Evolutionary conservation across 1,140 invertebrate genomes (phyloP), one percentile per base, ranked within the genome.

Genomic region (Pristionchus pacificus): DNA sequence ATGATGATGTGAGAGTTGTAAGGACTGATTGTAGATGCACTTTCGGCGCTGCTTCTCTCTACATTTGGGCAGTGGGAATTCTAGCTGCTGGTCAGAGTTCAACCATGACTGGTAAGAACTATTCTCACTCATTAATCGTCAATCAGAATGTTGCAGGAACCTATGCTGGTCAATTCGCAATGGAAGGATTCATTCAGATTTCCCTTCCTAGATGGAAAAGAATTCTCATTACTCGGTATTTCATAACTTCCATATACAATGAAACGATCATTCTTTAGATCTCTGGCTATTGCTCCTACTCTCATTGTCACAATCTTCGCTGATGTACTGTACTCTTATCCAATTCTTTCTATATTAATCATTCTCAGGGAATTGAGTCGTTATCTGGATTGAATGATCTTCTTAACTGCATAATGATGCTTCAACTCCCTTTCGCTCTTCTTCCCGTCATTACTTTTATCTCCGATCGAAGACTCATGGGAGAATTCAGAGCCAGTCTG

Each of bases 1-100:
- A n/a, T n/a, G n/a, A n/a, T n/a, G n/a, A n/a, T n/a, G n/a, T n/a
- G n/a, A n/a, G n/a, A n/a, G n/a, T n/a, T n/a, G n/a, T n/a, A n/a
- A n/a, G n/a, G n/a, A n/a, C n/a, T n/a, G n/a, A n/a, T n/a, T n/a
- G n/a, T n/a, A 27, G 92, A 19, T 93, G 92, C 83, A 86, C 89
- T 67, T 94, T 91, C 85, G 92, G 92, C 2, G 80, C 88, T 0
- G 87, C 87, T 0, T 91, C 91, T 2, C 90, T 93, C 88, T 91
- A 92, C 78, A 91, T 95, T 77, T 95, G 92, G 92, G 92, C 90
- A 0, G 86, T 94, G 58, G 92, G 92, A 66, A 93, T 95, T 79
- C 85, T 95, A 71, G 92, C 92, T 60, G 91, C 92, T 73, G 92
- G 92, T 55, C 92, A 94, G 84, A 91, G 90, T 77, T 93, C 91